Percentiles rank a stretch among this genome's conserved stretches.
Evolutionary conservation across 2,113 vertebrate species (phyloP).

Genomic region (Apteryx owenii): DNA sequence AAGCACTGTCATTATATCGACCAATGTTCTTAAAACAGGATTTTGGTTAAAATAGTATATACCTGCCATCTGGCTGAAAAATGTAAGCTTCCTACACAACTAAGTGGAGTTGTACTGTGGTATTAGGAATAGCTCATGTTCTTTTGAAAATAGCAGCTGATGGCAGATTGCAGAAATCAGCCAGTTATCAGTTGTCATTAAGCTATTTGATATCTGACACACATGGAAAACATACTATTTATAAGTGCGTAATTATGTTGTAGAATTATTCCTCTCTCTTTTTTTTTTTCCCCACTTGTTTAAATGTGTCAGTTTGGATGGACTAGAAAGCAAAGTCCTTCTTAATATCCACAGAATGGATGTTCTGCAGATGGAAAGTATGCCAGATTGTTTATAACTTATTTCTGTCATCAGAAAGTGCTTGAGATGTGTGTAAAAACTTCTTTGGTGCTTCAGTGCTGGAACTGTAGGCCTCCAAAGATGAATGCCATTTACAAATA

Average conservation of each 20-base stretch:
- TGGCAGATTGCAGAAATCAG: constrained; percentile 75
- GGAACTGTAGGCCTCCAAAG: not conserved
- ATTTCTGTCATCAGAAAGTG: not conserved
- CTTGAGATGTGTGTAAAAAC: not conserved
- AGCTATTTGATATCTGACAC: constrained; percentile 58
- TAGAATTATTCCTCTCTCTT: not conserved
- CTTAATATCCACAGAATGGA: not conserved
- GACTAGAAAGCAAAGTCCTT: not conserved
- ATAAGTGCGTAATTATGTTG: constrained; percentile 22
- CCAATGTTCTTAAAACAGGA: constrained; percentile 53
- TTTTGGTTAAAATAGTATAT: constrained; percentile 68
- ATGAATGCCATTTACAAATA: not conserved
- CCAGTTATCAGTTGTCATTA: constrained; percentile 69
- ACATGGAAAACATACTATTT: constrained; percentile 44
- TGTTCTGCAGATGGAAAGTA: not conserved
- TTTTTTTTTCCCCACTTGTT: not conserved
- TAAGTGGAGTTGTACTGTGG: constrained; percentile 27
- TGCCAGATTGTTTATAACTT: not conserved
- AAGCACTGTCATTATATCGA: constrained; percentile 41
- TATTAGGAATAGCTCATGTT: constrained; percentile 66
- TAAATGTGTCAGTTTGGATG: not conserved
- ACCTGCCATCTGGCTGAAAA: constrained; percentile 73
- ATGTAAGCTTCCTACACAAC: constrained; percentile 67
- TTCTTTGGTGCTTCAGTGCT: not conserved
- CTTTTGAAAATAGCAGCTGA: constrained; percentile 74